Evolutionary conservation across 2,113 vertebrate genomes (phyloP), one percentile per base, ranked within the genome.

Genomic region (Lophius piscatorius): DNA sequence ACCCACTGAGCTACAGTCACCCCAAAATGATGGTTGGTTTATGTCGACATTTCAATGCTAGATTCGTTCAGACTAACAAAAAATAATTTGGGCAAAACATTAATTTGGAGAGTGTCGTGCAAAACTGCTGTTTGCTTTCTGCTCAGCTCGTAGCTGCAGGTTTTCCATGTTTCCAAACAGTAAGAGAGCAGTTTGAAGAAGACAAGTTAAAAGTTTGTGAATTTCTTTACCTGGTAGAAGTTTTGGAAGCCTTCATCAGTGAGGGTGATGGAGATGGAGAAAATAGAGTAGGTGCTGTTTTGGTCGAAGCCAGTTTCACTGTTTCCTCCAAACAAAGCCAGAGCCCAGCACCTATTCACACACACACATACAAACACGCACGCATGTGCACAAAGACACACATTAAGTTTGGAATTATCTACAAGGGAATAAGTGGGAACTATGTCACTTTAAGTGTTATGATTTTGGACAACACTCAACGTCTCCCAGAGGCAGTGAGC

Each of bases 271-370:
- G 95, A 97, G 84, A 99, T 94, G 74, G 93, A 96, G 85, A 99
- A 99, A 79, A 98, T 93, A 26, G 96, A 98, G 50, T 98, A 98
- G 23, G 97, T 98, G 65, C 93, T 91, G 83, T 99, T 98, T 76
- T 99, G 96, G 51, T 99, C 95, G 86, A 97, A 98, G 24, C 96
- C 96, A 1, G 93, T 95, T 88, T 98, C 96, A 70, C 93, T 95
- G 89, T 98, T 99, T 78, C 96, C 96, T 87, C 96, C 97, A 64
- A 93, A 97, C 47, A 99, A 83, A 55, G 93, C 93, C 82, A 98
- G 85, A 26, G 97, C 96, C 95, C 95, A 98, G 79, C 94, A 99
- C 41, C 96, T 98, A 0, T 26, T 66, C 56, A 71, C 49, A 60
- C 38, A 59, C 62, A 68, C 6, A 33, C 31, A 62, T 17, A 58